These are phyloP conservation scores for Polymixis lichenea DNA, from an alignment of 2,888 invertebrate species.

Conservation along the genomic window DNA sequence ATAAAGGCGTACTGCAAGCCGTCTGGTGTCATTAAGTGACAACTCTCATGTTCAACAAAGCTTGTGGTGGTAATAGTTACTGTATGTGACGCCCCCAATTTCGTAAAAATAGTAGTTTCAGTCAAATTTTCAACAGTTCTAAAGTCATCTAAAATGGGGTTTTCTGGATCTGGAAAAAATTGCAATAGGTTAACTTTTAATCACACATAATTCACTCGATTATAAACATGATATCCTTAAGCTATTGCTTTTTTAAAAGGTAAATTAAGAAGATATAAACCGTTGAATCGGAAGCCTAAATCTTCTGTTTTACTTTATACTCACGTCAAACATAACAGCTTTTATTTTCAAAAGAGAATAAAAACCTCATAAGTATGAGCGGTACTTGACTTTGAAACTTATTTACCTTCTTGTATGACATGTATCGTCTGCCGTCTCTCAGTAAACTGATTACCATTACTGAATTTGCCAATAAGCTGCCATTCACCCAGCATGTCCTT, in stretches of 20 bases:
- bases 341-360: no score
- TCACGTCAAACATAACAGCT: neutral
- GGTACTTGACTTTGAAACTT: neutral
- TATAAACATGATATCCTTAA: neutral
- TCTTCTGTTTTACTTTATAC: neutral
- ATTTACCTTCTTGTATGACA: constrained; percentile 73
- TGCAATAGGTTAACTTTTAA: neutral
- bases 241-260: no score
- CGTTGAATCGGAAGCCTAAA: neutral
- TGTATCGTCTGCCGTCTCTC: constrained; percentile 66
- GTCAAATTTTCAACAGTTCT: constrained; percentile 61
- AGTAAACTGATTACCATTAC: constrained; percentile 62
- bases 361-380: no score
- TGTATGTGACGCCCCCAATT: constrained; percentile 64
- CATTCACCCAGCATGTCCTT: constrained; percentile 71
- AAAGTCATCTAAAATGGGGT: constrained; percentile 67
- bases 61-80: constrained; percentile 63
- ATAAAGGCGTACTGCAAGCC: constrained; percentile 73
- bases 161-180: constrained; percentile 70
- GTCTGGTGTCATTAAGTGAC: constrained; percentile 76
- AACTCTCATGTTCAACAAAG: constrained; percentile 70
- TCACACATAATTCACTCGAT: neutral
- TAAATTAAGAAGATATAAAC: neutral
- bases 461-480: constrained; percentile 74
- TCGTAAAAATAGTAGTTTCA: constrained; percentile 45